phyloP scores from a whole-genome alignment of 64 coral and sea anemone genomes.

The Actinia equina region DNA sequence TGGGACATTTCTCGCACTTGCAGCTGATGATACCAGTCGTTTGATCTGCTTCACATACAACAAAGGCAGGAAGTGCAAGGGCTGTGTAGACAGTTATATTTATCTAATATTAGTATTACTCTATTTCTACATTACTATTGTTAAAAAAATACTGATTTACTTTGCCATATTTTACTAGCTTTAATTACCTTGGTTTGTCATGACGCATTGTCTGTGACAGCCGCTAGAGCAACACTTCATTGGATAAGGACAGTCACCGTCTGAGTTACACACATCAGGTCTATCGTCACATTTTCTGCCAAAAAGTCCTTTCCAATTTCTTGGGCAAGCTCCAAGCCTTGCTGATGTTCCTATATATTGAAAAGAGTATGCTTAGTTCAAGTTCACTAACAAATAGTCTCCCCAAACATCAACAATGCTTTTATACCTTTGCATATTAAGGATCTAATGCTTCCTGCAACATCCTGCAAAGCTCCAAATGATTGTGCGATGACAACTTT shows the following conservation, averaged over 20 bases:
- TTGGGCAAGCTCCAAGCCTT: neutral
- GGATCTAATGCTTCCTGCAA: neutral
- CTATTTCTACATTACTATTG: no score
- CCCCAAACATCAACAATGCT: neutral
- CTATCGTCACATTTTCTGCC: no score
- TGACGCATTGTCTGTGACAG: no score
- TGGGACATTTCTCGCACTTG: conserved; percentile 4
- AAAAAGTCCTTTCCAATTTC: no score
- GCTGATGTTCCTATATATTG: neutral
- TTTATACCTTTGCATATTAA: neutral
- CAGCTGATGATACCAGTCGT: neutral
- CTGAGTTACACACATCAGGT: no score
- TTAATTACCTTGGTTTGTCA: no score
- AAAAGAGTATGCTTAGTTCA: neutral
- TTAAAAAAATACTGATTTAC: no score
- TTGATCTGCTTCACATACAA: neutral
- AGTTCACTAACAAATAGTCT: neutral
- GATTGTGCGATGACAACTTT: neutral
- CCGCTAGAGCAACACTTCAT: no score
- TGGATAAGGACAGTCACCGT: no score
- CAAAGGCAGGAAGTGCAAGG: neutral
- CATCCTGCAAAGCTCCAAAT: neutral
- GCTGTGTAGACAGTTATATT: no score
- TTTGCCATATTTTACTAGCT: no score
- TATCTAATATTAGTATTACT: no score